Conservation (phyloP, 2,888 invertebrate genomes). For the Cryptus armator region DNA sequence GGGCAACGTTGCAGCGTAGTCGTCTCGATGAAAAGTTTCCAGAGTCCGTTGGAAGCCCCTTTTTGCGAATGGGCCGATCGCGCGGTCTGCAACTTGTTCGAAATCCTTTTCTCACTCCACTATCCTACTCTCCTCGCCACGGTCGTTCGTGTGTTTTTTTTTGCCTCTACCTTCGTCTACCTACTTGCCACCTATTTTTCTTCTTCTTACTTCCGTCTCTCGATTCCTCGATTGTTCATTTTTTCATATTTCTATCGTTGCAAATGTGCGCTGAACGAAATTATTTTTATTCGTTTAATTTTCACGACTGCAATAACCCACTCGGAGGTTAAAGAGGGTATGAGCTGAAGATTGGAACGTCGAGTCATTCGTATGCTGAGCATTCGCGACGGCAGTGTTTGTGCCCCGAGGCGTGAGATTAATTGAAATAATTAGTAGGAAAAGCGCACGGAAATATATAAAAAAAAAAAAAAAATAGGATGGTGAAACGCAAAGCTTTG, state of each 20-base stretch:
- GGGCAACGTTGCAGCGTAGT: conserved; percentile 37
- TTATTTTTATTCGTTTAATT: conserved; percentile 23
- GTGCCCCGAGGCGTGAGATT: conserved; percentile 51
- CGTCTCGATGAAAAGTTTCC: conserved; percentile 59
- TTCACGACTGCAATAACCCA: conserved; percentile 6
- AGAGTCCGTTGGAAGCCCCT: conserved; percentile 30
- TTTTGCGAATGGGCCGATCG: conserved; percentile 40
- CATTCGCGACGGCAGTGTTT: conserved; percentile 31
- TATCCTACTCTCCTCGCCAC: conserved; percentile 39
- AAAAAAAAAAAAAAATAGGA: neutral
- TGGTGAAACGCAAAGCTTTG: neutral
- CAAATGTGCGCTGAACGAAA: neutral
- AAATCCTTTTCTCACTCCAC: conserved; percentile 49
- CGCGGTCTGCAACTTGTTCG: conserved; percentile 52
- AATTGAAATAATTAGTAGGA: conserved; percentile 68
- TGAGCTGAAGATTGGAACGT: conserved; percentile 48
- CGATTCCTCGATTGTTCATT: neutral
- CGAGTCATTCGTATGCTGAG: conserved; percentile 48
- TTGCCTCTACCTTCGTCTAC: neutral
- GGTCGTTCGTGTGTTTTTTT: conserved; percentile 13
- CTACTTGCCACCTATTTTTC: conserved; percentile 6
- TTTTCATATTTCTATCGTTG: neutral
- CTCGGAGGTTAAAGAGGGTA: conserved; percentile 28
- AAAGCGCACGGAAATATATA: conserved; percentile 42
- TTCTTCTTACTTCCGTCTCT: neutral